Evolutionary conservation across 2,888 invertebrate genomes (phyloP).

Genomic region (Andrena bucephala): DNA sequence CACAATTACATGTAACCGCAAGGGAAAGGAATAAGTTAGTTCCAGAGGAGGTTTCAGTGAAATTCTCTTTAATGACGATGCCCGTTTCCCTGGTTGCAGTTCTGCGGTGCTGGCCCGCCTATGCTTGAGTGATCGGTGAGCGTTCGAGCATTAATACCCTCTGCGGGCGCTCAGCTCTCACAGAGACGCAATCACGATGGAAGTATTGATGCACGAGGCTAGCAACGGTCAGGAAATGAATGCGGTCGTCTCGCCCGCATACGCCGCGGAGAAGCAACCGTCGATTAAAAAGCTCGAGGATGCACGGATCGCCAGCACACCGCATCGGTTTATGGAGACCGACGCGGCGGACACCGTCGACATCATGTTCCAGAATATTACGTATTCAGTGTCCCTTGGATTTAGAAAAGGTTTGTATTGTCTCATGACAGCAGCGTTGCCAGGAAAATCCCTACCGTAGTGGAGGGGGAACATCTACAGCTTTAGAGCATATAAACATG

Average conservation of each 20-base stretch:
- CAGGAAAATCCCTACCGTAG: too few relatives aligned
- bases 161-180: slow-evolving; percentile 7
- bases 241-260: slow-evolving; percentile 10
- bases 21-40: too few relatives aligned
- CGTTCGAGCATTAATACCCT: slow-evolving; percentile 28
- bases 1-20: too few relatives aligned
- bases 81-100: slow-evolving; percentile 18
- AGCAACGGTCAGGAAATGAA: slow-evolving; percentile 65
- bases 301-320: not conserved
- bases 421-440: not conserved
- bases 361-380: slow-evolving; percentile 91
- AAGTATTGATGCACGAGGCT: slow-evolving; percentile 82
- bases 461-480: too few relatives aligned
- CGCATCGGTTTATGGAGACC: not conserved
- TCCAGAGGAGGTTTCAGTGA: too few relatives aligned
- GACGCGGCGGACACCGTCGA: slow-evolving; percentile 87
- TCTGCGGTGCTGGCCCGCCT: slow-evolving; percentile 11
- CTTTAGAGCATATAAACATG: too few relatives aligned
- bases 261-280: slow-evolving; percentile 13
- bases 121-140: slow-evolving; percentile 22
- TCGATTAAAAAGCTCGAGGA: slow-evolving; percentile 4
- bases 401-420: slow-evolving; percentile 89
- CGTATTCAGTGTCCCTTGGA: slow-evolving; percentile 90
- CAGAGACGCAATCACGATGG: slow-evolving; percentile 72
- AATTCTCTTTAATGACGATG: slow-evolving; percentile 3